Evolutionary conservation across 1,140 invertebrate species (phyloP).

Genomic region (Luehdorfia chinensis): DNA sequence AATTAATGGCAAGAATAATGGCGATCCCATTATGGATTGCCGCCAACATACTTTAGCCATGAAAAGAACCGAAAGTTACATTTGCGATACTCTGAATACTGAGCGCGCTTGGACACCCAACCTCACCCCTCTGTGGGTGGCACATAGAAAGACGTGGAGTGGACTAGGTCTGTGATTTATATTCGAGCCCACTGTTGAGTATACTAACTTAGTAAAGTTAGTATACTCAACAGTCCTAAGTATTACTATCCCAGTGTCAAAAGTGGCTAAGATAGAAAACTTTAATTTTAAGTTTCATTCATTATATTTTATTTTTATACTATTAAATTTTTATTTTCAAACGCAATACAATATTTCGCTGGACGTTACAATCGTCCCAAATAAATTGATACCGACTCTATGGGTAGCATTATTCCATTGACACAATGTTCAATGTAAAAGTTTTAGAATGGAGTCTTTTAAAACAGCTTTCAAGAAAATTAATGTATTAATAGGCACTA

Average conservation of each 20-base stretch:
- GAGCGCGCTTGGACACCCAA: constrained; percentile 56
- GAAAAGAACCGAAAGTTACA: constrained; percentile 78
- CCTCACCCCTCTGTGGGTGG: constrained; percentile 32
- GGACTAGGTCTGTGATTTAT: not conserved
- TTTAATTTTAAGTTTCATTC: no score
- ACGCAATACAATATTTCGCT: no score
- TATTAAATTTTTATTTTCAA: no score
- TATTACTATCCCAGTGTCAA: no score
- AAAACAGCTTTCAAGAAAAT: constrained; percentile 73
- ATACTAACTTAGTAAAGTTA: no score
- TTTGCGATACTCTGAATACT: constrained; percentile 77
- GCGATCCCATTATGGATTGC: constrained; percentile 77
- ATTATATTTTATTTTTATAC: no score
- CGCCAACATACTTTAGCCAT: constrained; percentile 77
- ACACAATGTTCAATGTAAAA: constrained; percentile 63
- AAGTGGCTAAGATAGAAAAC: no score
- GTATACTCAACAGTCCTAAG: no score
- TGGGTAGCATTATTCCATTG: constrained; percentile 41
- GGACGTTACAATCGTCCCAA: no score
- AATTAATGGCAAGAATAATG: constrained; percentile 78
- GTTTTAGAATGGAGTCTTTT: constrained; percentile 70
- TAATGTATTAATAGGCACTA: constrained; percentile 67
- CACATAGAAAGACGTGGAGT: constrained; percentile 42
- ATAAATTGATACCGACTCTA: constrained; percentile 36
- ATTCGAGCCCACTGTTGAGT: no score